Evolutionary conservation across 1,140 invertebrate species (phyloP), one percentile per base, ranked within the genome.

Genomic region (Aphaenogaster floridana): DNA sequence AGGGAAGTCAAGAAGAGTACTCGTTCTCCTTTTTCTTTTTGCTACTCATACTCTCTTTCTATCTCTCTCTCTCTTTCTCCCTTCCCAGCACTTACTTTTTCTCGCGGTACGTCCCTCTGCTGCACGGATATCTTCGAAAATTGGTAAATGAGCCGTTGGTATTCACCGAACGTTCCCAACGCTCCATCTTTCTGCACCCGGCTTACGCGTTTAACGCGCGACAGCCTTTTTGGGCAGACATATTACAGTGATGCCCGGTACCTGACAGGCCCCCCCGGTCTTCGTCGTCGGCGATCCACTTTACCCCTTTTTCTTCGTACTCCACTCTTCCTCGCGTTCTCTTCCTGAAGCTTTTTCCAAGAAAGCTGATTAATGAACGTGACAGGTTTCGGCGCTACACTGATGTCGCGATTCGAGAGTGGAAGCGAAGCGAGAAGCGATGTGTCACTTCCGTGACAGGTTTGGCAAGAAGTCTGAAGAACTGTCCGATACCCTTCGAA

Each of bases 1-100:
- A 89, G 90, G 89, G 80, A 66, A 86, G 77, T 87, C 86, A 86
- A 79, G 83, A 89, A 91, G 81, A 87, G 59, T 88, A 77, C 72
- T 72, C 42, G 57, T 84, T 78, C 63, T 80, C 69, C 36, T 80
- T 45, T 61, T 71, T 64, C 50, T 57, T 85, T 77, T 69, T 57
- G n/a, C 36, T 63, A 83, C 52, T 72, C 8, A 6, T 9, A n/a
- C 15, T 42, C 13, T 45, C 39, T 42, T 36, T 64, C 21, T 61
- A n/a, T n/a, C 42, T 84, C 52, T 69, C 54, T 50, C 6, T 21
- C 63, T 68, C 11, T 9, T n/a, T 28, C 54, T 39, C 52, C 3
- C 36, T 48, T 54, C 28, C n/a, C 15, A 34, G 28, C 36, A 83
- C 36, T 48, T 5, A 52, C 54, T 74, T 74, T 80, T 59, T 61